Percentiles rank a stretch among this genome's conserved stretches.
Evolutionary conservation across 2,888 invertebrate genomes (phyloP).

Genomic region (Gerris lacustris): DNA sequence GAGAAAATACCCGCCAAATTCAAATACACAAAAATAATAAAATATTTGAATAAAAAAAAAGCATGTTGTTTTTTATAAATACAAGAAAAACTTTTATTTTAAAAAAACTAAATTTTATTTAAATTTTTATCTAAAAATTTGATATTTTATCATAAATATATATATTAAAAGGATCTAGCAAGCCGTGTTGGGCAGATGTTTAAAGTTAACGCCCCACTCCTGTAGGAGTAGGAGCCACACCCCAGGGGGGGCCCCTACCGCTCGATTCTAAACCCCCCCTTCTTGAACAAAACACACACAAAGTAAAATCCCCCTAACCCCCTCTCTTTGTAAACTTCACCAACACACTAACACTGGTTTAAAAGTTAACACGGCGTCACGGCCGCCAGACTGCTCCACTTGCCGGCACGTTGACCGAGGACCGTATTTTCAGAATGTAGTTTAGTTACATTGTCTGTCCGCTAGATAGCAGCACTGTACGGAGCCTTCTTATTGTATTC

Average conservation of each 20-base stretch:
- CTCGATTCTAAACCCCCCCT: constrained; percentile 20
- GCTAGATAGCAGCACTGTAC: background rate
- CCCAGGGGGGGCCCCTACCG: constrained; percentile 21
- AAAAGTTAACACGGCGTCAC: background rate
- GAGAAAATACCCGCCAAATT: too few relatives aligned
- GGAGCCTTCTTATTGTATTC: background rate
- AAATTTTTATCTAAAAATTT: too few relatives aligned
- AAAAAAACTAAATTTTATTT: too few relatives aligned
- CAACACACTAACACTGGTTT: background rate
- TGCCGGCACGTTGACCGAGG: background rate
- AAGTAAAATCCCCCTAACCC: background rate
- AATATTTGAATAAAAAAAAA: too few relatives aligned
- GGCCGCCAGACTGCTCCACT: background rate
- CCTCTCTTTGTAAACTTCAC: background rate
- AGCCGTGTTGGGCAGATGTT: too few relatives aligned
- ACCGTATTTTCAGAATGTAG: background rate
- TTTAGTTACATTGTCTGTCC: background rate
- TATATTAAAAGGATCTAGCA: too few relatives aligned
- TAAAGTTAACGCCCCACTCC: too few relatives aligned
- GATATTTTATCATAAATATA: too few relatives aligned
- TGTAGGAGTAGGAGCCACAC: background rate
- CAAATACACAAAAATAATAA: too few relatives aligned
- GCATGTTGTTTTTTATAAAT: too few relatives aligned
- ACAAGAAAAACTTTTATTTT: too few relatives aligned
- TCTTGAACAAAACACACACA: constrained; percentile 7